Evolutionary conservation across 2,113 vertebrate genomes (phyloP).

Genomic region (Petrocephalus zakoni): DNA sequence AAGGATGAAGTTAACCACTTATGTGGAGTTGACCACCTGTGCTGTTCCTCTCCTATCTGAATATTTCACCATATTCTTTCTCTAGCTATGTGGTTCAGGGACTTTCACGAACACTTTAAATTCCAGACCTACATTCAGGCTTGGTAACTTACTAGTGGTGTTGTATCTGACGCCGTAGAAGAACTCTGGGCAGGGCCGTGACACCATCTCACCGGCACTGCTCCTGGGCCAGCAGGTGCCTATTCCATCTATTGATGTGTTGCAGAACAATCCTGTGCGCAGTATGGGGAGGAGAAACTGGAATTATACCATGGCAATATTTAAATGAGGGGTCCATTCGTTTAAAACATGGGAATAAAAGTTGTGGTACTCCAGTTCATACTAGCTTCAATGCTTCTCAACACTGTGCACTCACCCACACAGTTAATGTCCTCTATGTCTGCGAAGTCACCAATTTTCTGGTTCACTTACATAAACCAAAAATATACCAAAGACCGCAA

Average conservation of each 20-base stretch:
- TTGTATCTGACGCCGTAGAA: constrained; percentile 90
- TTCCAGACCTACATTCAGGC: not conserved
- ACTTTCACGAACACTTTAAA: not conserved
- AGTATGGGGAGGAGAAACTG: not conserved
- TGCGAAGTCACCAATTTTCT: not conserved
- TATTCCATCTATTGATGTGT: constrained; percentile 79
- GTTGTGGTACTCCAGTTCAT: not conserved
- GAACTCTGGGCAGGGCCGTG: constrained; percentile 79
- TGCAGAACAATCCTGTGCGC: constrained; percentile 71
- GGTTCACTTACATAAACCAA: not conserved
- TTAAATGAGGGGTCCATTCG: not conserved
- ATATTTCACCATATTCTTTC: not conserved
- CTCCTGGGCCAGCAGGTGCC: constrained; percentile 91
- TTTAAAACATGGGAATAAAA: not conserved
- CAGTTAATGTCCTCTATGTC: not conserved
- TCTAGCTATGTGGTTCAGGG: not conserved
- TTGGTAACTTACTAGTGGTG: constrained; percentile 78
- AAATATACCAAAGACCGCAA: not conserved
- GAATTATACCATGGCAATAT: not conserved
- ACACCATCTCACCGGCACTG: constrained; percentile 74
- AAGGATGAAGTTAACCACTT: not conserved
- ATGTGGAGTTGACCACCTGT: not conserved
- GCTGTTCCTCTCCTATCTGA: not conserved
- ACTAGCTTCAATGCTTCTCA: not conserved
- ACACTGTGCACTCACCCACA: not conserved